phyloP scores from a whole-genome alignment of 1,140 invertebrate genomes.

The Capitella teleta region DNA sequence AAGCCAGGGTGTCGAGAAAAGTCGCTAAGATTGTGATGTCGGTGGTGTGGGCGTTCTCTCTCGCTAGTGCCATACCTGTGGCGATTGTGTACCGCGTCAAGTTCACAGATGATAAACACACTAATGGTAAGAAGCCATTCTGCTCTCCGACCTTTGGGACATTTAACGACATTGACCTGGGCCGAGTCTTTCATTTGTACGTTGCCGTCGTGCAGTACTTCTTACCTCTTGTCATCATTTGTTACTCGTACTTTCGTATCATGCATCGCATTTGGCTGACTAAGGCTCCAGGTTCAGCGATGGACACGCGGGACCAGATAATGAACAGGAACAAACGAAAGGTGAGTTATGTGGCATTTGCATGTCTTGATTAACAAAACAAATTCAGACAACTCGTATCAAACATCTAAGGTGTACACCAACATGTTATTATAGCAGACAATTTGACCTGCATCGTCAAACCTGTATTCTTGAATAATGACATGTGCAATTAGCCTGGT shows the following conservation, averaged over 20 bases:
- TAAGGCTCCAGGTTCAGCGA: conserved; percentile 60
- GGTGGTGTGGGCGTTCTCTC: conserved; percentile 55
- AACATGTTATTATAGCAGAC: no score
- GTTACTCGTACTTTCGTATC: conserved; percentile 63
- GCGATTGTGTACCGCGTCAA: conserved; percentile 8
- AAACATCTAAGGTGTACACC: no score
- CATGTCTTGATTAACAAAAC: no score
- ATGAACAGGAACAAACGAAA: conserved; percentile 69
- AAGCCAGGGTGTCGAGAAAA: conserved; percentile 54
- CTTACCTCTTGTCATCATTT: conserved; percentile 63
- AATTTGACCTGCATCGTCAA: no score
- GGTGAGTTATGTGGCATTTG: no score
- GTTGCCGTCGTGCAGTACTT: conserved; percentile 61
- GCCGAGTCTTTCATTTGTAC: conserved; percentile 1
- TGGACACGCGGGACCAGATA: conserved; percentile 60
- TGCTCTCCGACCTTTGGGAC: neutral
- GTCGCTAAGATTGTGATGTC: conserved; percentile 57
- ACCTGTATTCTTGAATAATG: no score
- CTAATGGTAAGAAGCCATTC: neutral
- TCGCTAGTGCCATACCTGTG: conserved; percentile 52
- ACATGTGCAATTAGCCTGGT: no score
- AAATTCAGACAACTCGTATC: no score
- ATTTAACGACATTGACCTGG: conserved; percentile 1
- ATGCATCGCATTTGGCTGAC: conserved; percentile 62
- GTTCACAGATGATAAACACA: neutral